Evolutionary conservation across 2,113 vertebrate species (phyloP), one percentile per base, ranked within the genome.

Genomic region (Polypterus senegalus): DNA sequence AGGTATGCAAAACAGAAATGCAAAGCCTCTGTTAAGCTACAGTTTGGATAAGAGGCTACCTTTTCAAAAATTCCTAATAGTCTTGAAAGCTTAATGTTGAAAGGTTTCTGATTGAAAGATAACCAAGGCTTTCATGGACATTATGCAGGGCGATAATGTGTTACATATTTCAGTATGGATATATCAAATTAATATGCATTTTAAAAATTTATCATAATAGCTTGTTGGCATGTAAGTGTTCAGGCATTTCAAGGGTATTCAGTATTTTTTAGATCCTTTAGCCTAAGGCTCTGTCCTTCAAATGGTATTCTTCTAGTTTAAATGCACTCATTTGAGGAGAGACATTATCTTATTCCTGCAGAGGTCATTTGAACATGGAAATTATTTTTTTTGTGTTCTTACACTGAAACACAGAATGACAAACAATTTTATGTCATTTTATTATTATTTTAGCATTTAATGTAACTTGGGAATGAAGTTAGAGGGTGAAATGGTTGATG

Each of bases 181-280:
- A 45, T 58, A 58, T 58, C 46, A 58, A 44, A 58, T 58, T 58
- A 58, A 58, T 58, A 43, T 45, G 8, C n/a, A 58, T 58, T 58
- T 58, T 58, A 58, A 58, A 44, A 45, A 58, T 58, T 11, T 4
- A 58, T 58, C 43, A n/a, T 58, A 58, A 58, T 43, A 9, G 56
- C 9, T 58, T 27, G 56, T 6, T 58, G 56, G 56, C 56, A 58
- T 45, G 43, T 43, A 4, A 58, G 8, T 3, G n/a, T 43, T 7
- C 56, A 58, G 56, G 46, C 56, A 55, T 55, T 58, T 58, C 4
- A 58, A 58, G 56, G 56, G n/a, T 58, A 58, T 27, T 45, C 56
- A 58, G 43, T 5, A 6, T 7, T 44, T 43, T 44, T 7, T 8
- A 27, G 43, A 45, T 9, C 7, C 43, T 45, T 8, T 4, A 58